Conservation (phyloP, 2,797 vertebrate genomes). For the Spea hammondii region DNA sequence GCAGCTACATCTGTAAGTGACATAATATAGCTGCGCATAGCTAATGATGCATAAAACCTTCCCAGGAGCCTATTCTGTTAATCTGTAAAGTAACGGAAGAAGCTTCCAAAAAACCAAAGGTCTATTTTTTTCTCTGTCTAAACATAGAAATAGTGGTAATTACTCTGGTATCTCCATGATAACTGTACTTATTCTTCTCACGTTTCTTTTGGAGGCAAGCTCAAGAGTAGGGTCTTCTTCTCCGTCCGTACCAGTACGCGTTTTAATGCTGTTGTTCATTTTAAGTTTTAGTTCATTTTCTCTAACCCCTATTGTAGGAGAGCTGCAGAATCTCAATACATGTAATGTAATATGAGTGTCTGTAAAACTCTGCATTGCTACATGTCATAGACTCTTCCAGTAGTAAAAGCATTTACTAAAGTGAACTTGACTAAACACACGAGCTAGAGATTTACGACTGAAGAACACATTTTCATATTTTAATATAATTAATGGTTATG, state of each 20-base stretch:
- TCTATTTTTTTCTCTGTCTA: neutral
- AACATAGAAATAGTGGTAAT: too few relatives aligned
- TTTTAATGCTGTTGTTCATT: too few relatives aligned
- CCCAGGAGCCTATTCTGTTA: neutral
- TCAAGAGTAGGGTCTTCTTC: too few relatives aligned
- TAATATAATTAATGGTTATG: slow-evolving; percentile 25
- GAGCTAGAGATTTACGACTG: neutral
- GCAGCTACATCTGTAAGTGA: neutral
- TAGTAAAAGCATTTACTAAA: slow-evolving; percentile 4
- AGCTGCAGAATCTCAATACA: too few relatives aligned
- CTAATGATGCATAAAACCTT: neutral
- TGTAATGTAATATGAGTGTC: too few relatives aligned
- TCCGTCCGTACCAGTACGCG: too few relatives aligned
- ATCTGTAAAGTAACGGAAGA: neutral
- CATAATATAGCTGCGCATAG: neutral
- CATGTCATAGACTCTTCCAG: neutral
- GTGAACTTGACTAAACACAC: neutral
- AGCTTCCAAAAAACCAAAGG: neutral
- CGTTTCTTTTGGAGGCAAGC: too few relatives aligned
- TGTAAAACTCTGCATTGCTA: neutral
- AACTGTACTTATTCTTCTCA: too few relatives aligned
- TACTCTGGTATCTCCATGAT: too few relatives aligned
- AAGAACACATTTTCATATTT: slow-evolving; percentile 14
- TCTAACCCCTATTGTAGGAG: too few relatives aligned
- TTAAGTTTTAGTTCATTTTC: too few relatives aligned